Conservation (phyloP, 2,797 vertebrate genomes). For the Pseudomugil tenellus region DNA sequence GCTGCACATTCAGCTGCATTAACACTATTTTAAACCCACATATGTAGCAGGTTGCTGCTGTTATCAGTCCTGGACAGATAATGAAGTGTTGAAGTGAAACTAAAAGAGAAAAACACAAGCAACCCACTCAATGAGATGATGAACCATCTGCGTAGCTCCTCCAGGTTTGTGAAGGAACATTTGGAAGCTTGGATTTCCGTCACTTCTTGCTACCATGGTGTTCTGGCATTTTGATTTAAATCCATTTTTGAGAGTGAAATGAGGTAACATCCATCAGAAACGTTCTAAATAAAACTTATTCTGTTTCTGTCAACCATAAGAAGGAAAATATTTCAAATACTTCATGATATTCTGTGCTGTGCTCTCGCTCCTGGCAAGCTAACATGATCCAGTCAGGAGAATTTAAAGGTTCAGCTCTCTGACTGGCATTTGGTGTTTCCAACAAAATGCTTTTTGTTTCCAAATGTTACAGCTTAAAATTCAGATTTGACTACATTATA, state of each 20-base stretch:
- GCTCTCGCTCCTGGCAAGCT: neutral
- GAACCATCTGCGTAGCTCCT: slow-evolving; percentile 31
- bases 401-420: neutral
- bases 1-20: slow-evolving; percentile 37
- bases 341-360: too few relatives aligned
- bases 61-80: slow-evolving; percentile 32
- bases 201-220: slow-evolving; percentile 1
- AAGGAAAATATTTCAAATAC: neutral
- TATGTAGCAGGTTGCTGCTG: slow-evolving; percentile 31
- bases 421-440: neutral
- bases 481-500: neutral
- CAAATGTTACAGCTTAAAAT: neutral
- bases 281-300: neutral
- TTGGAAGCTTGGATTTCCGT: slow-evolving; percentile 9
- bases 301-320: neutral
- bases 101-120: slow-evolving; percentile 19
- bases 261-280: neutral
- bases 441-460: neutral
- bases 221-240: neutral
- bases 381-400: neutral
- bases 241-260: neutral
- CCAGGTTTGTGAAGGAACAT: slow-evolving; percentile 17
- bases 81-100: slow-evolving; percentile 6
- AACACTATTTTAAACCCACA: slow-evolving; percentile 49
- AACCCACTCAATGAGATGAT: slow-evolving; percentile 14